These are phyloP conservation scores for Lasioglossum leucozonium DNA, from an alignment of 2,888 invertebrate species.

Conservation along the genomic window DNA sequence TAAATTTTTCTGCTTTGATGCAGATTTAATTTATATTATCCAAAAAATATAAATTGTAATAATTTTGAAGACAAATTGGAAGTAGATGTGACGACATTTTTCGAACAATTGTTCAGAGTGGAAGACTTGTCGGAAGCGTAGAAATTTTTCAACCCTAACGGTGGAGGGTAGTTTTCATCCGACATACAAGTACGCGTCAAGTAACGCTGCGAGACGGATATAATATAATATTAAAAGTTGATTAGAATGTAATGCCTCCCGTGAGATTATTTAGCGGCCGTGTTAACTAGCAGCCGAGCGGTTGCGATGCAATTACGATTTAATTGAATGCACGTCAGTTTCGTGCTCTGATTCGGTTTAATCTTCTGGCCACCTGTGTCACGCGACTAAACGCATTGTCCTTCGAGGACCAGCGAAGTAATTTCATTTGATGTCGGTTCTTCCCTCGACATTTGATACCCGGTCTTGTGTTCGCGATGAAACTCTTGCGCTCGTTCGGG, in stretches of 20 bases:
- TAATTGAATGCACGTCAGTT: constrained; percentile 60
- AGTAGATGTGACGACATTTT: too few species aligned
- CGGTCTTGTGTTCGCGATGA: constrained; percentile 40
- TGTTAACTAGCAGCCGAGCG: constrained; percentile 28
- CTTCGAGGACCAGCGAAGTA: constrained; percentile 48
- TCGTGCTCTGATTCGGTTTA: constrained; percentile 56
- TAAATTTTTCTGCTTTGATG: too few species aligned
- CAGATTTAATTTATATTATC: too few species aligned
- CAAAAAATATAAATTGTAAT: too few species aligned
- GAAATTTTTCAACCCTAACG: background rate
- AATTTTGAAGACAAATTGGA: too few species aligned
- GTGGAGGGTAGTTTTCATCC: background rate
- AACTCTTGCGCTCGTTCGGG: background rate
- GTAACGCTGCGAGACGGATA: background rate
- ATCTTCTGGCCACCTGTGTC: constrained; percentile 59
- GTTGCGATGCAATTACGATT: constrained; percentile 53
- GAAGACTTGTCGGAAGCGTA: background rate
- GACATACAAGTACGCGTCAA: background rate
- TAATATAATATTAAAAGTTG: background rate
- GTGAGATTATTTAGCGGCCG: constrained; percentile 47
- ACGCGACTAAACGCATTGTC: constrained; percentile 49
- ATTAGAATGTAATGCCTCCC: constrained; percentile 17
- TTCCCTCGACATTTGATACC: constrained; percentile 41
- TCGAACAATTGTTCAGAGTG: background rate
- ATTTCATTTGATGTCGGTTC: constrained; percentile 54